phyloP scores from a whole-genome alignment of 2,888 invertebrate species.

The Scaptomyza caliginosa region DNA sequence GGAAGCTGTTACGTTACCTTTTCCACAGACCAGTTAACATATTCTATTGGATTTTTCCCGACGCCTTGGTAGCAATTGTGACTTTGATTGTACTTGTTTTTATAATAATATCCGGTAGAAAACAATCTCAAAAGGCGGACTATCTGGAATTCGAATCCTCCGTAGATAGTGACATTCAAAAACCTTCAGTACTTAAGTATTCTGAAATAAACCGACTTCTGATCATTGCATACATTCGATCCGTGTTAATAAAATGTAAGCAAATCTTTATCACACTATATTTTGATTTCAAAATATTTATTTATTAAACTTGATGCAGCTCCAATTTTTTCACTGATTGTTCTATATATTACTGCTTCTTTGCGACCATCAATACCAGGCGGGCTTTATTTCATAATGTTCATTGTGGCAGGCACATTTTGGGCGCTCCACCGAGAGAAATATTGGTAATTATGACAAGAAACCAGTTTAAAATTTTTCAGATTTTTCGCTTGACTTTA shows the following conservation, averaged over 20 bases:
- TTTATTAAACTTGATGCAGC: constrained; percentile 30
- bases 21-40: constrained; percentile 28
- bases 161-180: neutral
- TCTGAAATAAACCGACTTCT: constrained; percentile 55
- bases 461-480: neutral
- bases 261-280: neutral
- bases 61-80: constrained; percentile 33
- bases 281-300: neutral
- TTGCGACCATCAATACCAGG: constrained; percentile 91
- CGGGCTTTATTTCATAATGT: constrained; percentile 92
- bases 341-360: constrained; percentile 82
- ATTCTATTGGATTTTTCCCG: constrained; percentile 54
- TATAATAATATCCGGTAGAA: constrained; percentile 18
- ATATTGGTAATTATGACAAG: constrained; percentile 25
- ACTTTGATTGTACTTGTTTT: constrained; percentile 33
- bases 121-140: neutral
- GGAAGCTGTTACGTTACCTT: neutral
- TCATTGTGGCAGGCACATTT: constrained; percentile 92
- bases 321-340: constrained; percentile 53
- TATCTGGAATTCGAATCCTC: neutral
- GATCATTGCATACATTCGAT: constrained; percentile 54
- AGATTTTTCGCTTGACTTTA: too few species aligned
- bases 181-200: neutral
- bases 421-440: constrained; percentile 86
- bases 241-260: constrained; percentile 54